Evolutionary conservation across 2,113 vertebrate genomes (phyloP).

Genomic region (Arothron firmamentum): DNA sequence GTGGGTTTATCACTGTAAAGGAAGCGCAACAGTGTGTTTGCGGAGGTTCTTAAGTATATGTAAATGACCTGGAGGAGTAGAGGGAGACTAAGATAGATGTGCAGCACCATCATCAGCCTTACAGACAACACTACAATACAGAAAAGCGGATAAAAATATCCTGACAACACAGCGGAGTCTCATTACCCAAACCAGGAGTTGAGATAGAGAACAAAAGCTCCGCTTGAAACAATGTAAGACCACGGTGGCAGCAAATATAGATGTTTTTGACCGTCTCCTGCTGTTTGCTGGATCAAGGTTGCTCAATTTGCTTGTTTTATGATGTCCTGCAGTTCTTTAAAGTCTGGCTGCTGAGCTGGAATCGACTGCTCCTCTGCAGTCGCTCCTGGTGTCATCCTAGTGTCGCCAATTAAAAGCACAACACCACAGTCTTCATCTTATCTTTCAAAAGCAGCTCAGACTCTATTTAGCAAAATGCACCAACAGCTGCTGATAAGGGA

Average conservation of each 20-base stretch:
- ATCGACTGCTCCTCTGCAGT: background rate
- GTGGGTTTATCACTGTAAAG: conserved; percentile 53
- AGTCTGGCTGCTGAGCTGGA: conserved; percentile 1
- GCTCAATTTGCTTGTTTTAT: background rate
- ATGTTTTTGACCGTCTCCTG: background rate
- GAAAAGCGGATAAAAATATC: conserved; percentile 29
- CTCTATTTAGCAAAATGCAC: conserved; percentile 13
- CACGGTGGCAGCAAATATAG: background rate
- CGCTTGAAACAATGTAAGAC: conserved; percentile 12
- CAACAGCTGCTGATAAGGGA: too few relatives aligned
- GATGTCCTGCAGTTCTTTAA: conserved; percentile 14
- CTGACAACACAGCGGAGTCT: conserved; percentile 1
- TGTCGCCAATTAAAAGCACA: conserved; percentile 15
- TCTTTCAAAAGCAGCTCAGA: conserved; percentile 22
- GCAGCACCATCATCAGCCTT: conserved; percentile 26
- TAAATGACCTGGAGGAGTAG: conserved; percentile 40
- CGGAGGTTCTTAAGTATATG: conserved; percentile 61
- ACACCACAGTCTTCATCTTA: conserved; percentile 15
- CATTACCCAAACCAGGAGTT: conserved; percentile 5
- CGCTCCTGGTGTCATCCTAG: background rate
- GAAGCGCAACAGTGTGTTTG: conserved; percentile 54
- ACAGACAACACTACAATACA: conserved; percentile 38
- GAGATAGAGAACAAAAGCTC: conserved; percentile 6
- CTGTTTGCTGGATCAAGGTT: conserved; percentile 14
- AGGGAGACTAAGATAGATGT: conserved; percentile 32